These are phyloP conservation scores for Aphidius gifuensis DNA, from an alignment of 1,140 invertebrate species.

Conservation along the genomic window DNA sequence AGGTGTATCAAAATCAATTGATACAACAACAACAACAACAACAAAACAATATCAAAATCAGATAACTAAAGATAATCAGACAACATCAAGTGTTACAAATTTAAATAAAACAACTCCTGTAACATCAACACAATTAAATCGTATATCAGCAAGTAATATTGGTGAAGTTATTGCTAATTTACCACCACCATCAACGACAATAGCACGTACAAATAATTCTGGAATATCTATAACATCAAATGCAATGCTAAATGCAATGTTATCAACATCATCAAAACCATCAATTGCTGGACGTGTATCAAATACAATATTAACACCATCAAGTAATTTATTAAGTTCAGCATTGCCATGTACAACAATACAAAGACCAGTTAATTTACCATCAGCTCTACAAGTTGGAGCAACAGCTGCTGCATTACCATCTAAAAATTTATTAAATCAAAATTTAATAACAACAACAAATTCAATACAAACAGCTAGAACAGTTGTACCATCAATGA, in stretches of 20 bases:
- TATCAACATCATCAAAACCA: conserved; percentile 42
- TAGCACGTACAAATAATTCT: conserved; percentile 25
- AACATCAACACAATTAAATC: conserved; percentile 35
- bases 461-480: conserved; percentile 42
- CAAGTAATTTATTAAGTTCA: conserved; percentile 43
- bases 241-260: conserved; percentile 52
- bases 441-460: conserved; percentile 24
- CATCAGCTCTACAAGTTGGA: conserved; percentile 46
- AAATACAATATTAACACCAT: conserved; percentile 45
- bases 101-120: conserved; percentile 28
- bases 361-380: conserved; percentile 42
- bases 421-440: conserved; percentile 38
- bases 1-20: conserved; percentile 38
- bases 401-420: conserved; percentile 30
- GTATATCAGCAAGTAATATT: conserved; percentile 37
- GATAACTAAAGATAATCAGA: background rate
- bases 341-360: conserved; percentile 40
- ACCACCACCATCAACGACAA: conserved; percentile 27
- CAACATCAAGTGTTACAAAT: conserved; percentile 34
- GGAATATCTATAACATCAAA: conserved; percentile 51
- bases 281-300: conserved; percentile 41
- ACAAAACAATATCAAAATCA: conserved; percentile 43
- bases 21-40: conserved; percentile 43
- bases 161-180: conserved; percentile 31
- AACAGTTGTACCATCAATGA: conserved; percentile 43